Conservation (phyloP, 2,888 invertebrate species). For the Mimas tiliae region DNA sequence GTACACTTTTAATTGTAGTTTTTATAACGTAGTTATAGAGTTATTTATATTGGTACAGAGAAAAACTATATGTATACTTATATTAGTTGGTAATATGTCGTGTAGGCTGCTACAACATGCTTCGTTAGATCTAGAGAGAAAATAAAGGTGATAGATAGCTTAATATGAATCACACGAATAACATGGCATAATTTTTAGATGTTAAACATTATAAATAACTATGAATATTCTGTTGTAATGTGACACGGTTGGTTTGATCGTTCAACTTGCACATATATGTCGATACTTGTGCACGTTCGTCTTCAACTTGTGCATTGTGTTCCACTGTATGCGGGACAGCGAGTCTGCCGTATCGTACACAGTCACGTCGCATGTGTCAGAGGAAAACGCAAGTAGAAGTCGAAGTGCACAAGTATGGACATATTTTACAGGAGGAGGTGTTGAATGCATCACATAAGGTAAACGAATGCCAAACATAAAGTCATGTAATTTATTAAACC, state of each 20-base stretch:
- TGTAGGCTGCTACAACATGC: constrained; percentile 73
- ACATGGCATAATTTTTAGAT: constrained; percentile 66
- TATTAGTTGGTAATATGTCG: constrained; percentile 45
- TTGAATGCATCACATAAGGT: constrained; percentile 59
- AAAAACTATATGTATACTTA: constrained; percentile 67
- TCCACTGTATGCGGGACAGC: not conserved
- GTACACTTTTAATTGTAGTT: constrained; percentile 79
- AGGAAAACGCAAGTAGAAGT: not conserved
- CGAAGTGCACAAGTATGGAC: not conserved
- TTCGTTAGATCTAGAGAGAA: constrained; percentile 64
- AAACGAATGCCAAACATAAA: constrained; percentile 73
- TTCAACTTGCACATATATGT: not conserved
- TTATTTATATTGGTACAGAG: constrained; percentile 75
- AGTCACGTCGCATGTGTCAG: not conserved
- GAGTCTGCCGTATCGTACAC: too few relatives aligned
- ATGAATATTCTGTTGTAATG: constrained; percentile 22
- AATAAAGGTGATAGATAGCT: constrained; percentile 65
- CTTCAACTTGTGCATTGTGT: not conserved
- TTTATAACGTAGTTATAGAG: constrained; percentile 77
- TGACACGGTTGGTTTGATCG: not conserved
- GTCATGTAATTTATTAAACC: constrained; percentile 69
- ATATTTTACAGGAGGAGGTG: not conserved
- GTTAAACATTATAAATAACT: constrained; percentile 14
- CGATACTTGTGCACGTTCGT: not conserved
- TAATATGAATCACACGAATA: constrained; percentile 61